Evolutionary conservation across 2,797 vertebrate species (phyloP).

Genomic region (Tarsius wallacei): DNA sequence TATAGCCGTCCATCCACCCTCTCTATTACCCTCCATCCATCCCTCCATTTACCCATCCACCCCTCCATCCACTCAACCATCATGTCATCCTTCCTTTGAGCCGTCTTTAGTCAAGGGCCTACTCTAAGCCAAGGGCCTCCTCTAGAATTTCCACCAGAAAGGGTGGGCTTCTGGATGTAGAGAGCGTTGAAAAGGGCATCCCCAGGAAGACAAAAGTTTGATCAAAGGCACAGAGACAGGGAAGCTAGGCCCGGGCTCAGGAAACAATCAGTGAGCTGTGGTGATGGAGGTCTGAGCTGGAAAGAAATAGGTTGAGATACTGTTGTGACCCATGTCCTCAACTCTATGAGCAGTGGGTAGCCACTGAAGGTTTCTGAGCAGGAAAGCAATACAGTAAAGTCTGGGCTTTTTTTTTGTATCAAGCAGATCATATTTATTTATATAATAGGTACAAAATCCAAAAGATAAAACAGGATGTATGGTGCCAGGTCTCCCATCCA

Average conservation of each 20-base stretch:
- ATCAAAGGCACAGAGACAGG: not conserved
- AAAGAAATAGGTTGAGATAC: not conserved
- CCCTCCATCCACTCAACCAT: not conserved
- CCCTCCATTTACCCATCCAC: not conserved
- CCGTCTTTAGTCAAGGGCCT: not conserved
- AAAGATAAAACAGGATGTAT: not conserved
- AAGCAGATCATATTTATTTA: not conserved
- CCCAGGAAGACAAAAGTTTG: not conserved
- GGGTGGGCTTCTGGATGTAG: not conserved
- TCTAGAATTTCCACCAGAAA: not conserved
- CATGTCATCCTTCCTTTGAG: not conserved
- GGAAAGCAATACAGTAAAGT: not conserved
- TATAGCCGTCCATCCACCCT: not conserved
- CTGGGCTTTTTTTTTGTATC: not conserved
- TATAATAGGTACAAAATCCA: not conserved
- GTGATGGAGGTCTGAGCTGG: not conserved
- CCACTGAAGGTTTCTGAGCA: not conserved
- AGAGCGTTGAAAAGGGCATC: not conserved
- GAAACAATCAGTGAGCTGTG: not conserved
- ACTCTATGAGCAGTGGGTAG: not conserved
- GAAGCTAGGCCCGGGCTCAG: not conserved
- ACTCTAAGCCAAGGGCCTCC: not conserved
- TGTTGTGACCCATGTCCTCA: not conserved
- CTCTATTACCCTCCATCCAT: not conserved
- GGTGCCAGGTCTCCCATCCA: not conserved